Base-by-base conservation (phyloP, 2,888 invertebrate genomes). In the Cordilura impudica region DNA sequence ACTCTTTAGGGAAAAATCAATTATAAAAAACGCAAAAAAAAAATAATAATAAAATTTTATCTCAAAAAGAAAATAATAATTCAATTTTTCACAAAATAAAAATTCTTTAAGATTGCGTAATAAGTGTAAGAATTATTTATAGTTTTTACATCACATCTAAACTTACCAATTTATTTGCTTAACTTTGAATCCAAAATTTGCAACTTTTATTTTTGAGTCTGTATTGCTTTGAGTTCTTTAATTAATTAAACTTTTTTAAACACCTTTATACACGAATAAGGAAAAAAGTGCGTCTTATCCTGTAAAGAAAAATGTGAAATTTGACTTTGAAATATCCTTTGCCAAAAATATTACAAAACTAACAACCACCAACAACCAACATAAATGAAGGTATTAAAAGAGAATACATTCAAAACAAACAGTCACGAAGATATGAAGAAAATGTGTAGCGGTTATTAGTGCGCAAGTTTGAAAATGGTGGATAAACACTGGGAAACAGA, bases 251-350 rank as follows among this genome's bases (percentile, higher is more conserved):
- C 7, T 4, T 19, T 19, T 35, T 53, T 70, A 45, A 54, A 72
- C 31, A 69, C 70, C 35, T 69, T 23, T 49, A 49, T 54, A 71
- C 60, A 66, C 39, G 47, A 49, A 16, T 39, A 69, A 39, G 14
- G 29, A 47, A 39, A 39, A 61, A 61, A 75, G 66, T 71, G 75
- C 67, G 67, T 63, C 51, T 79, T 71, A 49, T 66, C 66, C 61
- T 61, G 35, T 49, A 66, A 31, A 60, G 61, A 70, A 53, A 67
- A 66, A 56, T n/a, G 43, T 26, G 12, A 79, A 81, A 66, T 75
- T 82, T 83, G 83, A 83, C 83, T 83, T 83, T 83, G 82, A 83
- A 83, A 78, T 83, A 81, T 83, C 83, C 83, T 83, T 82, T 78
- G 73, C 29, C 60, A 73, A 78, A 75, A 69, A 74, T 51, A 35